Base-by-base conservation (phyloP, 2,888 invertebrate species). In the Erynnis tages region DNA sequence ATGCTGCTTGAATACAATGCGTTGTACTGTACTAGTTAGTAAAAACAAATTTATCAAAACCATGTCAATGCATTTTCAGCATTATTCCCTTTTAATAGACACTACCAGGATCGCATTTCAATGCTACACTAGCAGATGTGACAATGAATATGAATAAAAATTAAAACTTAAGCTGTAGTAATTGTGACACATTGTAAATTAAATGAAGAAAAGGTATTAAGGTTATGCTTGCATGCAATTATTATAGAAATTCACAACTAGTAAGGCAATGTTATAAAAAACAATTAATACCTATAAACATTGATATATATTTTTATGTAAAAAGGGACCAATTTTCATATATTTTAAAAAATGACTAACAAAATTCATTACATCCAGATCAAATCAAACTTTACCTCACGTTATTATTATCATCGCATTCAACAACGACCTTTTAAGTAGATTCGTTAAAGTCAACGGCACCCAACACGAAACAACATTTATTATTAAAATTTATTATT, bases 401-500 rank as follows among this genome's bases (percentile, higher is more conserved):
- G n/a, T n/a, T n/a, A n/a, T n/a, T n/a, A n/a, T n/a, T n/a, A n/a
- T n/a, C n/a, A n/a, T n/a, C n/a, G n/a, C n/a, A n/a, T n/a, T n/a
- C n/a, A n/a, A n/a, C n/a, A n/a, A n/a, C n/a, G n/a, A n/a, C n/a
- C n/a, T n/a, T n/a, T n/a, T n/a, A n/a, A n/a, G n/a, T n/a, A n/a
- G n/a, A n/a, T n/a, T n/a, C n/a, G n/a, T n/a, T n/a, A 44, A 29
- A 2, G 21, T 8, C 37, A 34, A 16, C n/a, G 16, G 34, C 34
- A 16, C 34, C 38, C n/a, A 14, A 29, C 43, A 37, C 27, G 35
- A n/a, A n/a, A 25, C 23, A 40, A 10, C 30, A n/a, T 44, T 44
- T 29, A 52, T 44, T 44, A 44, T 37, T 44, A 35, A 44, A 44
- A n/a, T n/a, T n/a, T n/a, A n/a, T n/a, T 44, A 23, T 43, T 25